phyloP scores from a whole-genome alignment of 2,797 vertebrate genomes.

The Heliangelus exortis region DNA sequence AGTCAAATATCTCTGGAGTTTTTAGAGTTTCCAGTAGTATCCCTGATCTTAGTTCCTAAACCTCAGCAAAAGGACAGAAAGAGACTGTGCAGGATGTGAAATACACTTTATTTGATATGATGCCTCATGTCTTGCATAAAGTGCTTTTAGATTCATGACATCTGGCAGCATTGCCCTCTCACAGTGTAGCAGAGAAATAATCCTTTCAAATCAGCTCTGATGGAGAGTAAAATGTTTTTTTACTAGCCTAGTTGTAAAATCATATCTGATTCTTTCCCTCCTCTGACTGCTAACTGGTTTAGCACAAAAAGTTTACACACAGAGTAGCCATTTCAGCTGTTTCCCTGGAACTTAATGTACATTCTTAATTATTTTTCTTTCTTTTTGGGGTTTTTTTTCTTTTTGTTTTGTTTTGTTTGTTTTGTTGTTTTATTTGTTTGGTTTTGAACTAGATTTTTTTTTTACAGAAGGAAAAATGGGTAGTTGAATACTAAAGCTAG shows the following conservation, averaged over 20 bases:
- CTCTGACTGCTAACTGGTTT: constrained; percentile 10
- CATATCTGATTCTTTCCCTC: background rate
- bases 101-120: background rate
- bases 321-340: constrained; percentile 26
- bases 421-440: background rate
- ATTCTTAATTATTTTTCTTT: background rate
- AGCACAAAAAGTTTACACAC: background rate
- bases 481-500: constrained; percentile 29
- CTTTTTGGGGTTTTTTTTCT: no score
- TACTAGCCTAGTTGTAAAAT: constrained; percentile 22
- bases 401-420: background rate
- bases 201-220: constrained; percentile 1
- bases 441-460: background rate
- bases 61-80: background rate
- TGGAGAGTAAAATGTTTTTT: constrained; percentile 12
- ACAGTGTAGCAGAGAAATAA: background rate
- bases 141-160: background rate
- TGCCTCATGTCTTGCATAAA: background rate
- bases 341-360: background rate
- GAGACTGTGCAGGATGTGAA: background rate
- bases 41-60: background rate
- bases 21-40: background rate
- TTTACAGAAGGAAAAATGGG: background rate
- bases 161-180: background rate
- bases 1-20: background rate